Conservation (phyloP, 2,797 vertebrate species). For the Anableps anableps region DNA sequence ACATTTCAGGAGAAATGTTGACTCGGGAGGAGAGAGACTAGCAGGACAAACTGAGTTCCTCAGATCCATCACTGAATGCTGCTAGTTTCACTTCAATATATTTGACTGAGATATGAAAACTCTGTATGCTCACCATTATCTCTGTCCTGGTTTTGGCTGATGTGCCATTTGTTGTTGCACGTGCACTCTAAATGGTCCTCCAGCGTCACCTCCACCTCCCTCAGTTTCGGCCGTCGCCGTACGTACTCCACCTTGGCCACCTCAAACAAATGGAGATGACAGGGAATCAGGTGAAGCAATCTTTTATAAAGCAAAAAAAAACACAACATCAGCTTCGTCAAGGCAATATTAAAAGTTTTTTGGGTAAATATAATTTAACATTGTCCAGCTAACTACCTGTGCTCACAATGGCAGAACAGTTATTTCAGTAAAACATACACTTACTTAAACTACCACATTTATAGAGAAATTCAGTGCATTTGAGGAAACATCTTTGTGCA, state of each 20-base stretch:
- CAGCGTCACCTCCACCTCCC: conserved; percentile 95
- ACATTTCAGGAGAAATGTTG: conserved; percentile 2
- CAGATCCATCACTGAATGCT: conserved; percentile 59
- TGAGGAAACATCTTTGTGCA: background rate
- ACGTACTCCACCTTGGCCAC: conserved; percentile 98
- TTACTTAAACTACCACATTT: background rate
- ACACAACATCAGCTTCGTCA: background rate
- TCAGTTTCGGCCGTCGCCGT: conserved; percentile 92
- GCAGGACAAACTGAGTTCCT: conserved; percentile 56
- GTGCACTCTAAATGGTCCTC: conserved; percentile 96
- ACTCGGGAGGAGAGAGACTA: conserved; percentile 29
- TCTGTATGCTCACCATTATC: conserved; percentile 75
- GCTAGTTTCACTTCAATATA: conserved; percentile 34
- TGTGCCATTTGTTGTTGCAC: conserved; percentile 86
- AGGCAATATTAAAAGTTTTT: background rate
- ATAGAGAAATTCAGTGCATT: background rate
- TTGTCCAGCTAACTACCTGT: background rate
- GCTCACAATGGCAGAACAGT: background rate
- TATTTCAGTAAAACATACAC: background rate
- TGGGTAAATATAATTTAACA: background rate
- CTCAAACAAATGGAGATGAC: conserved; percentile 66
- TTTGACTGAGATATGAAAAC: background rate
- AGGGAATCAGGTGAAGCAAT: background rate
- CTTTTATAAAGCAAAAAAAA: background rate
- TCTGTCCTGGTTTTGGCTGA: conserved; percentile 84